Evolutionary conservation across 2,113 vertebrate species (phyloP).

Genomic region (Burhinus bistriatus): DNA sequence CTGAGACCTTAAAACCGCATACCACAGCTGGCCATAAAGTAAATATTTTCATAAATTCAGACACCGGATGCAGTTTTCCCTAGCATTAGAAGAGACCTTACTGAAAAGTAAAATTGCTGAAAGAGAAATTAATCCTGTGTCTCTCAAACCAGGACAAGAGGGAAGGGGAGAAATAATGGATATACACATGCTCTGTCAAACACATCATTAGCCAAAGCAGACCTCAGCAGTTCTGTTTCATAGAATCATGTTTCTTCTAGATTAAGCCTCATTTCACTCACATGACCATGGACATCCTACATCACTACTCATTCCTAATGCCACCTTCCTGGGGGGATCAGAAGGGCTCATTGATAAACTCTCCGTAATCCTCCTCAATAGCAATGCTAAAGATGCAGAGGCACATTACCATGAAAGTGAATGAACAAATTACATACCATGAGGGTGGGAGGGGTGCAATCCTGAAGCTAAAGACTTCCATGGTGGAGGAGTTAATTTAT

Average conservation of each 20-base stretch:
- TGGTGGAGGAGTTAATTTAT: neutral
- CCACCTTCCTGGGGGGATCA: neutral
- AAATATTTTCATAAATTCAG: too few species aligned
- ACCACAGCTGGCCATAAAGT: too few species aligned
- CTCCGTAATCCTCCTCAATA: neutral
- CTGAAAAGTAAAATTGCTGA: too few species aligned
- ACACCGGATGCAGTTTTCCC: too few species aligned
- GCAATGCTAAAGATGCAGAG: neutral
- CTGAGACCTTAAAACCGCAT: too few species aligned
- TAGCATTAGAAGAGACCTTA: too few species aligned
- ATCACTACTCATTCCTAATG: neutral
- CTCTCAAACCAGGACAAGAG: neutral
- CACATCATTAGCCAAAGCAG: neutral
- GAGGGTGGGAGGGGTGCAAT: neutral
- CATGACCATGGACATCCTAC: neutral
- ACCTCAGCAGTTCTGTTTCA: neutral
- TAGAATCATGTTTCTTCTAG: neutral
- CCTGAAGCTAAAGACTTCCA: neutral
- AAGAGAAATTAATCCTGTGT: too few species aligned
- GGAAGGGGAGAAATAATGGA: neutral
- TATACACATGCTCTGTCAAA: neutral
- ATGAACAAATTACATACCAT: neutral
- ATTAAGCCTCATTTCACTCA: neutral
- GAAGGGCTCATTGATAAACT: neutral
- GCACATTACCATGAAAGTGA: neutral